phyloP scores from a whole-genome alignment of 2,888 invertebrate genomes.

The Helicoverpa assulta region DNA sequence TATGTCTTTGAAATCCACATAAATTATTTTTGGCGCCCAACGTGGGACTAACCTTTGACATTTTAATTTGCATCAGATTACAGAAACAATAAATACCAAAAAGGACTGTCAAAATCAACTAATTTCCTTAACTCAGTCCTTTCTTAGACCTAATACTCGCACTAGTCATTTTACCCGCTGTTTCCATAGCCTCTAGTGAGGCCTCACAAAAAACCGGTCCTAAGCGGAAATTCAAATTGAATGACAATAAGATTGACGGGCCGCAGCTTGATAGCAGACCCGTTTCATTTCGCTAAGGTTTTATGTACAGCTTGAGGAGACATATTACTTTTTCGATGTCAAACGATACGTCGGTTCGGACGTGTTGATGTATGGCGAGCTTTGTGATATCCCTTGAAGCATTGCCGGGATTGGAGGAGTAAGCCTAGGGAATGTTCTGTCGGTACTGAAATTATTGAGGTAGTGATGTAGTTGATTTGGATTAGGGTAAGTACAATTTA shows the following conservation, averaged over 20 bases:
- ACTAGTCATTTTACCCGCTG: slow-evolving; percentile 47
- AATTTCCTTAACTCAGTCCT: too few relatives aligned
- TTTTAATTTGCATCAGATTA: neutral
- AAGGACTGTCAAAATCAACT: too few relatives aligned
- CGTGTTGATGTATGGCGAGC: slow-evolving; percentile 62
- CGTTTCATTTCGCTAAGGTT: slow-evolving; percentile 81
- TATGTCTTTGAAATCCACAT: neutral
- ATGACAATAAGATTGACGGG: slow-evolving; percentile 89
- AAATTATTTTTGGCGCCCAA: slow-evolving; percentile 22
- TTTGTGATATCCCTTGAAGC: slow-evolving; percentile 47
- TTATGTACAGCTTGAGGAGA: slow-evolving; percentile 68
- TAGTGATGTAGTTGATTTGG: too few relatives aligned
- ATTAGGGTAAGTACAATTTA: too few relatives aligned
- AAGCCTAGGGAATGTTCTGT: slow-evolving; percentile 36
- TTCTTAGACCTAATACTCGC: too few relatives aligned
- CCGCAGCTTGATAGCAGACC: slow-evolving; percentile 81
- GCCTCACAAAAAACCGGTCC: slow-evolving; percentile 79
- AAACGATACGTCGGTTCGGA: slow-evolving; percentile 61
- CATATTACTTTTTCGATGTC: slow-evolving; percentile 77
- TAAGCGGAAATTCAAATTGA: slow-evolving; percentile 88
- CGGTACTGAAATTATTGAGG: neutral
- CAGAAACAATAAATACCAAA: neutral
- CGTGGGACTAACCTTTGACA: neutral
- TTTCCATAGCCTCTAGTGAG: slow-evolving; percentile 63
- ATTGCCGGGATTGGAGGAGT: slow-evolving; percentile 48